A percentile compares a stretch with the other conserved stretches of the same genome.
phyloP scores from a whole-genome alignment of 1,140 invertebrate genomes.

The Apis dorsata region DNA sequence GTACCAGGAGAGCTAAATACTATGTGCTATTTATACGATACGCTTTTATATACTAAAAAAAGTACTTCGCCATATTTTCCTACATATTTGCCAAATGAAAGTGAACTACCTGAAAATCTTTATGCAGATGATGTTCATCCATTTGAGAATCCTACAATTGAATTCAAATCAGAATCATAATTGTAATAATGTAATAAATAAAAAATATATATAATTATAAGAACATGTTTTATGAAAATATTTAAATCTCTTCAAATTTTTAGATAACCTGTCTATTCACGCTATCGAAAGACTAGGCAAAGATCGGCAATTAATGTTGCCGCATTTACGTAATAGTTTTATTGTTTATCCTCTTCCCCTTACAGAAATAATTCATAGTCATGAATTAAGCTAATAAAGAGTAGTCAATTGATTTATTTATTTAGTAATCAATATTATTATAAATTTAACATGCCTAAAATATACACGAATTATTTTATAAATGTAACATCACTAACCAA shows the following conservation, averaged over 20 bases:
- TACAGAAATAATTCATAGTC: constrained; percentile 76
- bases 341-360: constrained; percentile 73
- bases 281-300: constrained; percentile 25
- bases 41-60: constrained; percentile 84
- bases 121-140: constrained; percentile 86
- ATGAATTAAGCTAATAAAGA: constrained; percentile 75
- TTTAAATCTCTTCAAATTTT: not conserved
- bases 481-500: constrained; percentile 75
- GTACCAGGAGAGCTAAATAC: constrained; percentile 91
- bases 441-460: constrained; percentile 79
- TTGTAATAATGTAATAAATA: constrained; percentile 35
- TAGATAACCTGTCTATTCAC: not conserved
- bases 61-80: constrained; percentile 87
- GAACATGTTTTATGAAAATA: not conserved
- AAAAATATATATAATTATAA: constrained; percentile 4
- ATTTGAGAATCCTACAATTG: constrained; percentile 86
- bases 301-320: constrained; percentile 61
- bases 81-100: constrained; percentile 85
- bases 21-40: constrained; percentile 92
- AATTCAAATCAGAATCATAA: constrained; percentile 78
- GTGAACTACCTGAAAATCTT: constrained; percentile 85
- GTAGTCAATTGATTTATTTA: constrained; percentile 73
- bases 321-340: constrained; percentile 73
- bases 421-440: constrained; percentile 75
- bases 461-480: constrained; percentile 74